Conservation (phyloP, 2,797 vertebrate species). For the Sitta carolinensis region DNA sequence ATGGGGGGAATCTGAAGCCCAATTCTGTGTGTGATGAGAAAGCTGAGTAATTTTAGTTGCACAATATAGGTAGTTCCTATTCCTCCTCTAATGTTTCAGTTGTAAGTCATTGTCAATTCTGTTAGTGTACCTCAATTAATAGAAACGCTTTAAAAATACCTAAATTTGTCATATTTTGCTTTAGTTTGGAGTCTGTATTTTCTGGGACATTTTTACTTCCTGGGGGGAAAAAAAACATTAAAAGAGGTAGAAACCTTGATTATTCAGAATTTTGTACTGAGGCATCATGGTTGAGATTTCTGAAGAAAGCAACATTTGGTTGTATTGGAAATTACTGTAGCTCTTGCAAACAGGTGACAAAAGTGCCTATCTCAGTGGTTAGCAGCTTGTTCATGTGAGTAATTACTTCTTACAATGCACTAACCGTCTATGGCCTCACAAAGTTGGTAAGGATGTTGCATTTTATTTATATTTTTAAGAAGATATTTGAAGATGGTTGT, state of each 20-base stretch:
- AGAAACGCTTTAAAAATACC: background rate
- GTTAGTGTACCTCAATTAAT: background rate
- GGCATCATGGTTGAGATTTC: background rate
- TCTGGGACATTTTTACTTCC: too few relatives aligned
- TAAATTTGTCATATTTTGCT: background rate
- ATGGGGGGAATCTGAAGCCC: background rate
- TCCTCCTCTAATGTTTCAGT: background rate
- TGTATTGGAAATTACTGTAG: slow-evolving; percentile 66
- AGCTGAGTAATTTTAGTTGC: background rate
- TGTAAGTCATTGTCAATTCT: background rate
- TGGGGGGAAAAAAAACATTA: rapidly evolving
- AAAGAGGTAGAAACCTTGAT: background rate
- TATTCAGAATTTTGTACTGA: background rate
- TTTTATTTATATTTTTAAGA: background rate
- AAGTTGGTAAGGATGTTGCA: slow-evolving; percentile 75
- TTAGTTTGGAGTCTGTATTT: background rate
- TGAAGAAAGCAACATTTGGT: slow-evolving; percentile 69
- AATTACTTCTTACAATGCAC: slow-evolving; percentile 80
- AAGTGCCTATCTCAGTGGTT: slow-evolving; percentile 75
- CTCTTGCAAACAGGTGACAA: slow-evolving; percentile 76
- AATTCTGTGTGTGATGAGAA: background rate
- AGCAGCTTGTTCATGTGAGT: slow-evolving; percentile 80
- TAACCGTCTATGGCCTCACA: slow-evolving; percentile 76
- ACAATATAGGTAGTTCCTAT: background rate
- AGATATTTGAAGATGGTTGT: background rate